Base-by-base conservation (phyloP, 2,888 invertebrate genomes). In the Andrena haemorrhoa region DNA sequence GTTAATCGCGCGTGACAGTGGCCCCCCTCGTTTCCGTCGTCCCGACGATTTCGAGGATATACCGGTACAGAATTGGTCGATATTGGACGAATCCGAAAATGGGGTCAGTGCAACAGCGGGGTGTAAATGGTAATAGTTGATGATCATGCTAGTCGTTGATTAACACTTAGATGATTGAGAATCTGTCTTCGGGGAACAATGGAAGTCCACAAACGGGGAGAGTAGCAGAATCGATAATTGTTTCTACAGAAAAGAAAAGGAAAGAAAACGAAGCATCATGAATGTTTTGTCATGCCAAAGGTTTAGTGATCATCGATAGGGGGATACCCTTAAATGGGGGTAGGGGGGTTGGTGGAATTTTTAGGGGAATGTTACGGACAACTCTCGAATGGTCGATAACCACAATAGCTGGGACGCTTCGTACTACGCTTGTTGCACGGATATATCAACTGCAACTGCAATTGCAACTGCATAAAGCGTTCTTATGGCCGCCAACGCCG, bases 351-450 rank as follows among this genome's bases (percentile, higher is more conserved):
- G 60, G 63, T 53, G 47, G 49, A 71, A 71, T 47, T 61, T 70
- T 56, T 10, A n/a, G 68, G 71, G 87, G 73, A 82, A 88, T 85
- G 85, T 88, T 88, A 86, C 85, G 88, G 83, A 82, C 82, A 69
- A 82, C 65, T 60, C 66, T 82, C 79, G 69, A 41, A 78, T 88
- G 78, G 83, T 79, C 82, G 88, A 85, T 86, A 85, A 83, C 73
- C 75, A 69, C 60, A 65, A 76, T 64, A 68, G 79, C 49, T 63
- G 56, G 75, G 76, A 56, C 61, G 74, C 75, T 82, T 70, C 61
- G 47, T 73, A 66, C 35, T 51, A 20, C 75, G 68, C 72, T 71
- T 66, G 64, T 71, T 74, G 51, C 35, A 61, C 31, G 73, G 56
- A 70, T 64, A 41, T 66, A 73, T 63, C 56, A 75, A 60, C 61